A percentile compares a stretch with the other conserved stretches of the same genome.
These are phyloP conservation scores for Diceros bicornis DNA, from an alignment of 2,797 vertebrate species.

Conservation along the genomic window DNA sequence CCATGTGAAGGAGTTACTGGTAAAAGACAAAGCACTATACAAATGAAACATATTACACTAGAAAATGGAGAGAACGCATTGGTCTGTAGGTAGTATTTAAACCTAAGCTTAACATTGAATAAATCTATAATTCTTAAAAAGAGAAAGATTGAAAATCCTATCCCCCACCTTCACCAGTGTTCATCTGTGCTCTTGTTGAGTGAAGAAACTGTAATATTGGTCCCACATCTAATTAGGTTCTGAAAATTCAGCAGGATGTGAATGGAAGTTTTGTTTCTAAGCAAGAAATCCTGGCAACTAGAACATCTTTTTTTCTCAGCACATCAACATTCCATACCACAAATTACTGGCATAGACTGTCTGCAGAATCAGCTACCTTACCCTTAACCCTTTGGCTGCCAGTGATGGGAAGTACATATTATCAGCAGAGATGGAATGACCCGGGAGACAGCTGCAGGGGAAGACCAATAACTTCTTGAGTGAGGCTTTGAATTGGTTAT, in stretches of 20 bases:
- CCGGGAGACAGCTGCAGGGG: fast-evolving
- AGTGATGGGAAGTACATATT: background rate
- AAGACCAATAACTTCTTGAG: background rate
- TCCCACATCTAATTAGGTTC: constrained; percentile 56
- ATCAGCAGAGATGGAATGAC: background rate
- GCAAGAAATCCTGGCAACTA: constrained; percentile 61
- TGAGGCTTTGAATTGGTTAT: background rate
- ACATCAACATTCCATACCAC: constrained; percentile 63
- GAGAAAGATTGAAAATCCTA: background rate
- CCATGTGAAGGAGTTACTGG: background rate
- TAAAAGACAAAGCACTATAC: constrained; percentile 35
- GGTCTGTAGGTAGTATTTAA: background rate
- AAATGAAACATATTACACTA: background rate
- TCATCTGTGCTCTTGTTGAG: constrained; percentile 14
- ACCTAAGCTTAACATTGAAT: background rate
- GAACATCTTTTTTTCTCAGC: constrained; percentile 33
- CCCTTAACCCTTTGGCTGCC: background rate
- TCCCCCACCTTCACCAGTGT: background rate
- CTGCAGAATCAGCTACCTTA: background rate
- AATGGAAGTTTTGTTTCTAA: constrained; percentile 78
- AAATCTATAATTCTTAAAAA: constrained; percentile 4
- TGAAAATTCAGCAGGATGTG: constrained; percentile 63
- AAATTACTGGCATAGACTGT: constrained; percentile 13
- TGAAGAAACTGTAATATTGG: constrained; percentile 53
- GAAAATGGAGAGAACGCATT: background rate